Conservation (phyloP, 2,888 invertebrate species). For the Anodontia alba region DNA sequence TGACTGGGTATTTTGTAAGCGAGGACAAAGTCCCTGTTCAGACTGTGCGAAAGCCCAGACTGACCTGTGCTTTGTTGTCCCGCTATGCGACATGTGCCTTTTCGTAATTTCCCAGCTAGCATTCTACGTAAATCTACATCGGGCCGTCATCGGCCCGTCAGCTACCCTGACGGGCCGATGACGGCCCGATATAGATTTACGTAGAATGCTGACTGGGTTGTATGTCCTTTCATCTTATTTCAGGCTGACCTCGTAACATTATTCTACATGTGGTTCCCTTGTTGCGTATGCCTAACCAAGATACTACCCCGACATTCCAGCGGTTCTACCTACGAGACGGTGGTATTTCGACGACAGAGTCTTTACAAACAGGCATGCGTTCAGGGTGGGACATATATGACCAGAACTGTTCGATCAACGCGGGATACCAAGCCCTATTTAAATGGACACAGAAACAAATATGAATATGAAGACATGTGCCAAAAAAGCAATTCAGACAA, state of each 20-base stretch:
- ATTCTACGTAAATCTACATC: too few species aligned
- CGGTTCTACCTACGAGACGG: conserved; percentile 74
- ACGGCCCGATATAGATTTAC: too few species aligned
- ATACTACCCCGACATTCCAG: conserved; percentile 71
- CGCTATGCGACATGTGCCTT: too few species aligned
- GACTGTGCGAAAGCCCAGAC: too few species aligned
- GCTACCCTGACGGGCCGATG: too few species aligned
- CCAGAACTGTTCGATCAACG: conserved; percentile 38
- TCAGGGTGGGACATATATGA: conserved; percentile 45
- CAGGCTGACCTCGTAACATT: conserved; percentile 76
- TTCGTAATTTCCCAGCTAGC: too few species aligned
- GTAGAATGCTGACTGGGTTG: too few species aligned
- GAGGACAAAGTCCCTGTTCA: too few species aligned
- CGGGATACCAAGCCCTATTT: conserved; percentile 31
- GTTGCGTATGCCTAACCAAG: conserved; percentile 75
- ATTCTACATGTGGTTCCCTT: conserved; percentile 77
- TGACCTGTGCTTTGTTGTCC: too few species aligned
- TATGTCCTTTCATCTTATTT: too few species aligned
- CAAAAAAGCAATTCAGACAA: conserved; percentile 21
- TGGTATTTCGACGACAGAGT: conserved; percentile 69
- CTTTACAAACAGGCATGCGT: conserved; percentile 50
- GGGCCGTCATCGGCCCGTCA: too few species aligned
- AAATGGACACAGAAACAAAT: conserved; percentile 44
- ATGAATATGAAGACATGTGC: conserved; percentile 46
- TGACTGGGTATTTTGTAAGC: too few species aligned